Percentiles rank a stretch among this genome's conserved stretches.
Evolutionary conservation across 2,113 vertebrate genomes (phyloP).

Genomic region (Cavia porcellus): DNA sequence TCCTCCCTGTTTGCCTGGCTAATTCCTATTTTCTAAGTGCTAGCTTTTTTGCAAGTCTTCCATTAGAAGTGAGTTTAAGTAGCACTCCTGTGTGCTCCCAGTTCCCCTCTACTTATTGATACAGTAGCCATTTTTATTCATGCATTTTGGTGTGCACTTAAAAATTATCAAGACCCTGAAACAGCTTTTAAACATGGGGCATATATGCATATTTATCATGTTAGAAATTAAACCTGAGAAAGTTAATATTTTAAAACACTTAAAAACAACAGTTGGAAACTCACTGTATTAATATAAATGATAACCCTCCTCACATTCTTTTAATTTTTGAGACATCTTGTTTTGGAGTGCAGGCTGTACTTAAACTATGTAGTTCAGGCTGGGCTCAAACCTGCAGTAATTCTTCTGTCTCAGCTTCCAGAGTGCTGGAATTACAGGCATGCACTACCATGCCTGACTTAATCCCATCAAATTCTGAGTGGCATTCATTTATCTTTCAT

Average conservation of each 20-base stretch:
- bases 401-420: not conserved
- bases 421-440: not conserved
- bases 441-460: not conserved
- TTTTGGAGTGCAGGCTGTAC: not conserved
- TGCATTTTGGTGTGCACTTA: not conserved
- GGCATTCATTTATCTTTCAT: conserved; percentile 22
- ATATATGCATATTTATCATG: not conserved
- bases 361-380: not conserved
- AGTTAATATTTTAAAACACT: not conserved
- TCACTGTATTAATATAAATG: not conserved
- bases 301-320: not conserved
- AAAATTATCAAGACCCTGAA: not conserved
- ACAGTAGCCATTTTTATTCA: conserved; percentile 8
- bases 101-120: not conserved
- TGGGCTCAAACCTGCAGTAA: not conserved
- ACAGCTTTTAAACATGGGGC: not conserved
- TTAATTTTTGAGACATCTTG: not conserved
- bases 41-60: conserved; percentile 16
- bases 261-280: conserved; percentile 15
- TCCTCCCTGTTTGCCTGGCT: not conserved
- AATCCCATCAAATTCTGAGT: not conserved
- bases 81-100: not conserved
- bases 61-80: not conserved
- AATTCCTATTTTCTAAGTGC: not conserved
- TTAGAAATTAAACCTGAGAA: conserved; percentile 34